Percentiles rank a stretch among this genome's conserved stretches.
phyloP scores from a whole-genome alignment of 2,113 vertebrate genomes.

The Odontesthes bonariensis region DNA sequence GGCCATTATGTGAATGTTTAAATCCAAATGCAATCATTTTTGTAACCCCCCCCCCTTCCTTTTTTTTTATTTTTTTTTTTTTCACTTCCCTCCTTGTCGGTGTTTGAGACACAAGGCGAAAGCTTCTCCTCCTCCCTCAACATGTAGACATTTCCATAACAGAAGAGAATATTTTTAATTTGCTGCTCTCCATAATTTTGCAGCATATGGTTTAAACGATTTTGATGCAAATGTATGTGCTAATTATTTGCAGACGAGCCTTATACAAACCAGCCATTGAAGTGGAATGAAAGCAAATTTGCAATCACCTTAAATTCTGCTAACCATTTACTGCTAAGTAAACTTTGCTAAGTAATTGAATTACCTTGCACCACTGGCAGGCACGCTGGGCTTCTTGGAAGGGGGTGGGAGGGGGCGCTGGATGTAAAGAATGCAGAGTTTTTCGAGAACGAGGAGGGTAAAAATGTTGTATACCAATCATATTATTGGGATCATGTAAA shows the following conservation, averaged over 20 bases:
- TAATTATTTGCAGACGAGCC: slow-evolving; percentile 93
- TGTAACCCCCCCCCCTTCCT: slow-evolving; percentile 44
- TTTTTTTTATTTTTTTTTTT: slow-evolving; percentile 6
- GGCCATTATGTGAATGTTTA: slow-evolving; percentile 71
- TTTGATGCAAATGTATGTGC: slow-evolving; percentile 93
- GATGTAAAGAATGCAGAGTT: slow-evolving; percentile 57
- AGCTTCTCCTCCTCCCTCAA: slow-evolving; percentile 66
- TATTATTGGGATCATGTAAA: slow-evolving; percentile 44
- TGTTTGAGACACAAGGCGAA: slow-evolving; percentile 80
- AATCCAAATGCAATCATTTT: slow-evolving; percentile 78
- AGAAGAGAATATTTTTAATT: slow-evolving; percentile 82
- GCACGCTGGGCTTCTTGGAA: slow-evolving; percentile 49
- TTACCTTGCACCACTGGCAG: slow-evolving; percentile 82
- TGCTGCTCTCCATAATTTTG: slow-evolving; percentile 86
- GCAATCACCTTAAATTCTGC: slow-evolving; percentile 89
- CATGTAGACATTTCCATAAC: slow-evolving; percentile 87
- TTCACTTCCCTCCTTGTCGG: slow-evolving; percentile 62
- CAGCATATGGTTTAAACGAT: slow-evolving; percentile 92
- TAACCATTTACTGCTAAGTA: slow-evolving; percentile 89
- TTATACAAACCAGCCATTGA: slow-evolving; percentile 86
- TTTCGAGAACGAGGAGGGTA: slow-evolving; percentile 50
- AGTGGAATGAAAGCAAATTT: slow-evolving; percentile 93
- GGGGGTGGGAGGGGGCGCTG: slow-evolving; percentile 28
- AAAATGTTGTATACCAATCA: slow-evolving; percentile 31
- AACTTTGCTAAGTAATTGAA: slow-evolving; percentile 91